A percentile compares a stretch with the other conserved stretches of the same genome.
Conservation (phyloP, 2,797 vertebrate species). For the Lophius americanus region DNA sequence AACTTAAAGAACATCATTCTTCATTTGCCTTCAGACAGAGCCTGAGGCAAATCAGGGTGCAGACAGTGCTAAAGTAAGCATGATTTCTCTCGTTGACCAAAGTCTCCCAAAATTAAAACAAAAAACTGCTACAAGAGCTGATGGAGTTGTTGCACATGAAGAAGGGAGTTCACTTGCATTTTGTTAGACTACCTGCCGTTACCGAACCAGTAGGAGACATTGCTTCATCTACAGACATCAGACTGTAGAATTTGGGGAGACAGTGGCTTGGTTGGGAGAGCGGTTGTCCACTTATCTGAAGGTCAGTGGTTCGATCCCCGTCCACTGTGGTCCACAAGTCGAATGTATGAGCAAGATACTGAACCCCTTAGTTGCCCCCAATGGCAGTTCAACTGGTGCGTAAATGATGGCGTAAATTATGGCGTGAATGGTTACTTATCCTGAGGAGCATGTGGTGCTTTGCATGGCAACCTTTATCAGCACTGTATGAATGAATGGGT, state of each 20-base stretch:
- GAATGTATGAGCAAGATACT: too few relatives aligned
- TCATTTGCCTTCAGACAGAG: constrained; percentile 41
- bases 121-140: background rate
- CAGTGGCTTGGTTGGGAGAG: too few relatives aligned
- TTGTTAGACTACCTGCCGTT: background rate
- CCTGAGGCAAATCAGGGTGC: constrained; percentile 32
- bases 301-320: too few relatives aligned
- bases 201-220: background rate
- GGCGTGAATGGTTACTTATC: too few relatives aligned
- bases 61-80: constrained; percentile 23
- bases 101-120: constrained; percentile 5
- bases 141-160: background rate
- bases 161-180: background rate
- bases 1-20: constrained; percentile 40
- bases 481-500: too few relatives aligned
- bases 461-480: too few relatives aligned
- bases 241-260: constrained; percentile 4
- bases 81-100: background rate
- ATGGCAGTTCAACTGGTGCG: too few relatives aligned
- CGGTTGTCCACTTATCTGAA: too few relatives aligned
- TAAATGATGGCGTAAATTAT: too few relatives aligned
- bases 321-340: too few relatives aligned
- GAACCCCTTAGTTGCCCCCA: too few relatives aligned
- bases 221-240: constrained; percentile 2
- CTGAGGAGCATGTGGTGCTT: too few relatives aligned